Base-by-base conservation (phyloP, 2,797 vertebrate species). In the Microctenopoma lineatum region DNA sequence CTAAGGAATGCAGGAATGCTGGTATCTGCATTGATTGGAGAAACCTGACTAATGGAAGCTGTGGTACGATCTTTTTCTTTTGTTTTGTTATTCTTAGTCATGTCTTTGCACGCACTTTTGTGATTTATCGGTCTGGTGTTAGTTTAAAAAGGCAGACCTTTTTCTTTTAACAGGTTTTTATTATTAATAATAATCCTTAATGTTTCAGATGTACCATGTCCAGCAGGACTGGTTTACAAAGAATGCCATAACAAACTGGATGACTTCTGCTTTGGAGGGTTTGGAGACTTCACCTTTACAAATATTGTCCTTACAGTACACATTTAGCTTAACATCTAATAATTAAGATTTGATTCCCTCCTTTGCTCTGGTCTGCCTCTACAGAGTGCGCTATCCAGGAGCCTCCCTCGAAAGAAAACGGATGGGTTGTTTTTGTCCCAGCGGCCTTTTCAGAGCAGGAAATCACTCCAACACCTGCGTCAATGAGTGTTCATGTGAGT, bases 381-480 rank as follows among this genome's bases (percentile, higher is more conserved):
- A 27, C 74, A 92, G 89, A 6, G 5, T 5, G 0, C 54, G 0
- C 10, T 2, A 78, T 5, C 3, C 32, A n/a, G 88, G 81, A 18
- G 14, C 18, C 0, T 8, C 18, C 10, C 41, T 84, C 2, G 7
- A 41, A 25, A 53, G 46, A 0, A 6, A 13, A 7, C 81, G 4
- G 1, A 27, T 73, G 10, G 93, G 93, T 16, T 94, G 93, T 65
- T 93, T 87, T 73, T 94, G 93, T 64, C 92, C 92, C 26, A 29
- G 36, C 0, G 53, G 61, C 16, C 59, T 66, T 18, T 0, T 73
- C 4, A 86, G 81, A 51, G 84, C 88, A 25, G 89, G 81, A 38
- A 60, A 57, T 41, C 73, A 93, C 83, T 90, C 87, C 0, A 5
- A 69, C 1, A 39, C 41, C 34, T 94, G 93, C 73, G 86, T 93